Percentiles rank a stretch among this genome's conserved stretches.
These are phyloP conservation scores for Emesis castigata DNA, from an alignment of 2,888 invertebrate species.

Conservation along the genomic window DNA sequence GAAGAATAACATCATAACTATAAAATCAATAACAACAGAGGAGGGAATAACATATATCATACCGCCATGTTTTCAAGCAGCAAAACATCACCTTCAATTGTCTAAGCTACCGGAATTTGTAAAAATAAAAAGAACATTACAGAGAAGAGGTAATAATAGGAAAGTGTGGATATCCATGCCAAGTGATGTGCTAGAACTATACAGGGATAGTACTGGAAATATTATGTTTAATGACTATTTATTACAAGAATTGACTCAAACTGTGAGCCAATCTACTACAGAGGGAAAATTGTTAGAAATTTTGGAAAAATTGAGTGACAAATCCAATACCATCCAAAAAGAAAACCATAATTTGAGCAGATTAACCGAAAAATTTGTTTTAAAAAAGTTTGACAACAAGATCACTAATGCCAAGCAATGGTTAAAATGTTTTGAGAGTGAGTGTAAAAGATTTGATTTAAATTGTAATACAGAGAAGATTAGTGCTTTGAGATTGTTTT, in stretches of 20 bases:
- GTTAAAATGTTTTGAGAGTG: slow-evolving; percentile 23
- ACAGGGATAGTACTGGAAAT: slow-evolving; percentile 21
- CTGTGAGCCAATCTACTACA: background rate
- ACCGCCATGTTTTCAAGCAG: slow-evolving; percentile 18
- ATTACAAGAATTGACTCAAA: slow-evolving; percentile 21
- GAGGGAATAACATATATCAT: slow-evolving; percentile 20
- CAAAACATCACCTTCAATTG: slow-evolving; percentile 19
- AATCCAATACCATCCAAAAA: background rate
- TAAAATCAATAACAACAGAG: background rate
- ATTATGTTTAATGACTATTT: slow-evolving; percentile 24
- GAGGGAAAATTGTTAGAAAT: slow-evolving; percentile 19
- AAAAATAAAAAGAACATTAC: slow-evolving; percentile 24
- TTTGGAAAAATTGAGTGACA: slow-evolving; percentile 19
- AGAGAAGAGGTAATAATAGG: slow-evolving; percentile 22
- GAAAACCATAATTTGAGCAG: slow-evolving; percentile 6
- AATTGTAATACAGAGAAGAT: slow-evolving; percentile 15
- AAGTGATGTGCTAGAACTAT: slow-evolving; percentile 4
- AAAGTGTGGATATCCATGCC: slow-evolving; percentile 22
- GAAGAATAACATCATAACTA: background rate
- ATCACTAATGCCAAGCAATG: slow-evolving; percentile 16
- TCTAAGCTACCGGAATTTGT: slow-evolving; percentile 15
- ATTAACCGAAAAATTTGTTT: slow-evolving; percentile 18
- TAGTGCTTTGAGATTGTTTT: slow-evolving; percentile 28
- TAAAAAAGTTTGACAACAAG: slow-evolving; percentile 19
- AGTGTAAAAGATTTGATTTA: slow-evolving; percentile 25